These are phyloP conservation scores for Cololabis saira DNA, from an alignment of 2,113 vertebrate species.

Conservation along the genomic window DNA sequence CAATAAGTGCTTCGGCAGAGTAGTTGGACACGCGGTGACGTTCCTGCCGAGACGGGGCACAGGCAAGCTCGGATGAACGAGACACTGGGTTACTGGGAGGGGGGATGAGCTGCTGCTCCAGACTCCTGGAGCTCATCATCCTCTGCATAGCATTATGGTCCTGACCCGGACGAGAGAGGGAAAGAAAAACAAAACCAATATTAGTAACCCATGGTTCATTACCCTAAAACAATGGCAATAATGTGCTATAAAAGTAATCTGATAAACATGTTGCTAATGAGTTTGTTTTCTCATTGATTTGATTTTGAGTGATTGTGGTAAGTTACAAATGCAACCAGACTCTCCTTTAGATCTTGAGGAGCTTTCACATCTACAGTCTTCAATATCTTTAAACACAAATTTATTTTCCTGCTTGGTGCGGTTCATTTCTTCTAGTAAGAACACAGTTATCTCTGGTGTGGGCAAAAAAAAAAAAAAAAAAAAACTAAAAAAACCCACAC, in stretches of 20 bases:
- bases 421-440: no score
- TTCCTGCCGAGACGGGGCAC: slow-evolving; percentile 91
- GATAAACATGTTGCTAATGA: no score
- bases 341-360: no score
- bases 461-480: no score
- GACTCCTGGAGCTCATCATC: slow-evolving; percentile 89
- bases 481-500: no score
- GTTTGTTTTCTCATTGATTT: no score
- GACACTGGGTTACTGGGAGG: slow-evolving; percentile 88
- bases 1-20: slow-evolving; percentile 96
- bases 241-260: neutral
- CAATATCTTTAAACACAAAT: no score
- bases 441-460: no score
- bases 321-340: no score
- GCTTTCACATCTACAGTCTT: no score
- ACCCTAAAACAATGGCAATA: neutral
- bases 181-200: neutral
- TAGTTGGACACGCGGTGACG: slow-evolving; percentile 96
- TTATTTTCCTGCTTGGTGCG: no score
- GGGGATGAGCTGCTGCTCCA: slow-evolving; percentile 95
- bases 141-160: slow-evolving; percentile 91
- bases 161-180: slow-evolving; percentile 67
- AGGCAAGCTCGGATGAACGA: slow-evolving; percentile 89
- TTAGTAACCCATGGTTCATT: neutral
- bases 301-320: no score